A percentile compares a stretch with the other conserved stretches of the same genome.
Conservation (phyloP, 2,888 invertebrate genomes). For the Sarcophaga rosellei region DNA sequence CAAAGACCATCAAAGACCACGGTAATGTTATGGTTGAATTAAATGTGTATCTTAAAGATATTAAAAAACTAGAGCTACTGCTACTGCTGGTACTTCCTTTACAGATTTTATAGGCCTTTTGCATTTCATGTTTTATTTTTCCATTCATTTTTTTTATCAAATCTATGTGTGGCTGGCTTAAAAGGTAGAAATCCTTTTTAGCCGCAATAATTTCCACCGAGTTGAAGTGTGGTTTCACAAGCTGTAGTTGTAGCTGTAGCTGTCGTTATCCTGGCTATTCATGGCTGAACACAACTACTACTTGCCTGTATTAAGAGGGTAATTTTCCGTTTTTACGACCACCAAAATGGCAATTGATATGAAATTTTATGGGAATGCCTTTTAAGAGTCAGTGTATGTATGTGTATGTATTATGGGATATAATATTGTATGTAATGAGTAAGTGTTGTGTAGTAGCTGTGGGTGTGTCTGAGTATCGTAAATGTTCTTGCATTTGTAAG, state of each 20-base stretch:
- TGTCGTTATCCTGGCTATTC: background rate
- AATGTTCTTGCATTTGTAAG: constrained; percentile 17
- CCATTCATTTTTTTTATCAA: constrained; percentile 49
- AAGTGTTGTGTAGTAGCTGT: no score
- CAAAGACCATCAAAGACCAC: constrained; percentile 64
- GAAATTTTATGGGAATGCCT: constrained; percentile 57
- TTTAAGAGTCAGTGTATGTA: background rate
- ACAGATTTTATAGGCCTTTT: constrained; percentile 41
- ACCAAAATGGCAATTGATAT: constrained; percentile 62
- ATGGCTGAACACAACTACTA: background rate
- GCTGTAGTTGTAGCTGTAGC: background rate
- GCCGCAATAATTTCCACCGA: constrained; percentile 54
- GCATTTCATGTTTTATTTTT: background rate
- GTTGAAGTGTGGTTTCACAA: background rate
- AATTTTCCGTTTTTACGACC: constrained; percentile 56
- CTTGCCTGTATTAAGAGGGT: constrained; percentile 56
- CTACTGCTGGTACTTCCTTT: constrained; percentile 58
- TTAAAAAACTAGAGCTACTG: constrained; percentile 53
- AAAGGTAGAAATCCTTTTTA: constrained; percentile 66
- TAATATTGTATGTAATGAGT: no score
- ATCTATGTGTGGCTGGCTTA: constrained; percentile 40
- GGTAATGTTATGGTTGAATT: constrained; percentile 38
- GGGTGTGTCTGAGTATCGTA: background rate
- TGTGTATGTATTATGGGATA: background rate
- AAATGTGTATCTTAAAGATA: constrained; percentile 51